These are phyloP conservation scores for Rhinolophus sinicus DNA, from an alignment of 2,113 vertebrate genomes.

Conservation along the genomic window DNA sequence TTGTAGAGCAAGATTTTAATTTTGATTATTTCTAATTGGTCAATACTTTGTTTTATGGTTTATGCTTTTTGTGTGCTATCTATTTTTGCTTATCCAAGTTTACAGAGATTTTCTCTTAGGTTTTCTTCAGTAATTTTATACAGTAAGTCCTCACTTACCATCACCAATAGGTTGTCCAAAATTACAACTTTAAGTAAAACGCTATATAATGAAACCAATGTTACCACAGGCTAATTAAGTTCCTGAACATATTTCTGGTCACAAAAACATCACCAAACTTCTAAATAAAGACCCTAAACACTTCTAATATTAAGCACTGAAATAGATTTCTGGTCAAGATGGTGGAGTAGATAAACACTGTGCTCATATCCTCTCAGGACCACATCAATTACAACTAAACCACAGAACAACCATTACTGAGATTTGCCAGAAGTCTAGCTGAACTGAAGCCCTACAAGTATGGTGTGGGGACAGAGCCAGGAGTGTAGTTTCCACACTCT, in stretches of 20 bases:
- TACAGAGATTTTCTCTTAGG: background rate
- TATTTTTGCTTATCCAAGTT: background rate
- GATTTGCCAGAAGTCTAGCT: no score
- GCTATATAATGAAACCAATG: background rate
- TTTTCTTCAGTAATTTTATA: background rate
- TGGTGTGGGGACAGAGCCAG: no score
- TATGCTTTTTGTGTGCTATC: background rate
- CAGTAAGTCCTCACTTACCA: background rate
- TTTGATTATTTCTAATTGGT: background rate
- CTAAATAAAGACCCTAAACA: background rate
- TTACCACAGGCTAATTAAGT: background rate
- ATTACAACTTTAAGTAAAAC: background rate
- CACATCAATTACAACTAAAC: no score
- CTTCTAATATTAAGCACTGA: background rate
- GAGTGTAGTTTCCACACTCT: no score
- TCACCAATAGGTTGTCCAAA: background rate
- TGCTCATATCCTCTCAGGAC: no score
- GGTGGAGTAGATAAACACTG: no score
- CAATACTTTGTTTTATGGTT: constrained; percentile 28
- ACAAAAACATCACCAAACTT: background rate
- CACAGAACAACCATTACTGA: no score
- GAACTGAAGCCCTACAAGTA: no score
- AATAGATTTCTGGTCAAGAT: no score
- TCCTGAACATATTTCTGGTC: background rate
- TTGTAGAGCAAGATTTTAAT: background rate